Base-by-base conservation (phyloP, 2,797 vertebrate species). In the Lagodon rhomboides region DNA sequence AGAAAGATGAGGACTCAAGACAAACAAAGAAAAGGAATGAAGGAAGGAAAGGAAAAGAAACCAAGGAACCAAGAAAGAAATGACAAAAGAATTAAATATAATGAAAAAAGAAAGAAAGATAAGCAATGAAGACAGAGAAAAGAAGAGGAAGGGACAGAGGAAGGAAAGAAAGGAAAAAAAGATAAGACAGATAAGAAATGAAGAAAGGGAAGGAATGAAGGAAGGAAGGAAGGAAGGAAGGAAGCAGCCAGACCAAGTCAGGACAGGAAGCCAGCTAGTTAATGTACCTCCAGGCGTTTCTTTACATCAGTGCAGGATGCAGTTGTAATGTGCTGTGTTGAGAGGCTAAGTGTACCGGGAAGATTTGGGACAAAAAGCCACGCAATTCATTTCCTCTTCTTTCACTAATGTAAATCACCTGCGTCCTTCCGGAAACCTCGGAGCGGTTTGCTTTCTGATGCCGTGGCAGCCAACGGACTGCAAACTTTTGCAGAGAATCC, bases 201-300 rank as follows among this genome's bases (percentile, higher is more conserved):
- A 20, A 18, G 4, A 22, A n/a, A n/a, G 9, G 27, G 54, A 64
- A 16, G 44, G 12, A 1, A 43, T 16, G 27, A 49, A 16, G 16
- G 12, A 62, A 67, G 30, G 15, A 23, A 54, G 49, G 3, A 25
- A 27, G 1, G 1, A 23, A 47, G 49, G 1, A 55, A 56, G n/a
- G 5, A 59, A 68, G 25, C 13, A 50, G 23, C 18, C 8, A 23
- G 38, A 51, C 22, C 12, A 54, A 61, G 59, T 75, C 13, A 54
- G 38, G 44, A 72, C 58, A 51, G 62, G 54, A 82, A 72, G 38
- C 11, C 65, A 22, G 72, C 68, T 25, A 20, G 73, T 77, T 84
- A 82, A 84, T 86, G 76, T 15, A 77, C 47, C 82, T 68, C 8
- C 8, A 59, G 79, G 82, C 73, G 8, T 79, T 77, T 75, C 71